Conservation (phyloP, 1,140 invertebrate genomes). For the Drepana arcuata region DNA sequence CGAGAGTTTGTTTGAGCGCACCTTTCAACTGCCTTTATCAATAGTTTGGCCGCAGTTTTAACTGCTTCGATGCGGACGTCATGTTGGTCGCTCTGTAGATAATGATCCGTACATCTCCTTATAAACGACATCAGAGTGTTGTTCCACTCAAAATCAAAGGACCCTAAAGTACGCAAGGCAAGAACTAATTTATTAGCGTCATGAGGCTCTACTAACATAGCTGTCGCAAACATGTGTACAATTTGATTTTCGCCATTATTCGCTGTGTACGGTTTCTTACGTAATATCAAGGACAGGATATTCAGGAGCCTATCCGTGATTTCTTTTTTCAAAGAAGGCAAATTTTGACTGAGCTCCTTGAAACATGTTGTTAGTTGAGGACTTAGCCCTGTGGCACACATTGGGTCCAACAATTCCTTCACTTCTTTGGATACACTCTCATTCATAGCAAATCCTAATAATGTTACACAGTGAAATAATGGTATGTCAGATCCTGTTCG, state of each 20-base stretch:
- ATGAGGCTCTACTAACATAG: slow-evolving; percentile 66
- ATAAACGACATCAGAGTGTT: slow-evolving; percentile 95
- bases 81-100: slow-evolving; percentile 91
- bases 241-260: slow-evolving; percentile 62
- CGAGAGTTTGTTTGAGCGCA: slow-evolving; percentile 77
- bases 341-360: slow-evolving; percentile 89
- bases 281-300: slow-evolving; percentile 89
- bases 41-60: slow-evolving; percentile 90
- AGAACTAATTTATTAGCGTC: slow-evolving; percentile 91
- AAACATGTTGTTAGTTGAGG: slow-evolving; percentile 92
- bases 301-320: slow-evolving; percentile 93
- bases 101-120: slow-evolving; percentile 91
- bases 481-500: slow-evolving; percentile 86
- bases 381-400: slow-evolving; percentile 93
- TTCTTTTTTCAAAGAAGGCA: slow-evolving; percentile 90
- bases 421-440: slow-evolving; percentile 84
- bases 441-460: slow-evolving; percentile 90
- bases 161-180: slow-evolving; percentile 93
- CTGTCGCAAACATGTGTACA: slow-evolving; percentile 40
- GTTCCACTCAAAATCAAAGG: slow-evolving; percentile 97
- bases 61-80: slow-evolving; percentile 96
- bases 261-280: slow-evolving; percentile 87
- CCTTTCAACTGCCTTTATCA: slow-evolving; percentile 85
- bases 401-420: slow-evolving; percentile 89
- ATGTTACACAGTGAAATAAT: slow-evolving; percentile 94